Evolutionary conservation across 2,797 vertebrate species (phyloP), one percentile per base, ranked within the genome.

Genomic region (Loriculus beryllinus): DNA sequence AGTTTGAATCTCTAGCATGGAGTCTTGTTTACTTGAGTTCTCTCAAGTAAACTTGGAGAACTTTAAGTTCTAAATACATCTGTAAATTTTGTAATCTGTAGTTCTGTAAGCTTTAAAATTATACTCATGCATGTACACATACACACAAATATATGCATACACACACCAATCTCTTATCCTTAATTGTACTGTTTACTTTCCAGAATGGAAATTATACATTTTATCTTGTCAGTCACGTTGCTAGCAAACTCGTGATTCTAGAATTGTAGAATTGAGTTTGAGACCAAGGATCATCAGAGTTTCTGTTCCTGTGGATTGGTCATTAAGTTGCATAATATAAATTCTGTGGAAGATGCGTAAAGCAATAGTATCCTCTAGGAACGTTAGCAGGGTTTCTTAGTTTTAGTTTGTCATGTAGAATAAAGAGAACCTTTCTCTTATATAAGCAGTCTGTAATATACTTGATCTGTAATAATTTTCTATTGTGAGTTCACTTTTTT

Each of bases 121-220:
- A 29, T 15, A 14, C 19, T 56, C 21, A 23, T 57, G 22, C 33
- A 35, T 54, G 14, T 31, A 54, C 31, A 31, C 29, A 31, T 22
- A 54, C 31, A n/a, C 3, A 3, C 1, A 0, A 10, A 7, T 37
- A 21, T 25, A 16, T 10, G 11, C 4, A 4, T 51, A 14, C 2
- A 20, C 10, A 9, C 15, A 28, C 17, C 31, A 15, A 33, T 42
- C 10, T 48, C 35, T 65, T n/a, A 21, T 8, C 39, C 31, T 42
- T 63, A 59, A 21, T 48, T 48, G 14, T 47, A 12, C 10, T 10
- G 3, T 48, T 77, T 48, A 14, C 47, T 31, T 62, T 71, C 22
- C 37, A 37, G 42, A 72, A 72, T 29, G 31, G 18, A 76, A 80
- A 48, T 81, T 0, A 0, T 33, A 10, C 28, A 6, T 82, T 88